Base-by-base conservation (phyloP, 2,888 invertebrate species). In the Heteromurus nitidus region DNA sequence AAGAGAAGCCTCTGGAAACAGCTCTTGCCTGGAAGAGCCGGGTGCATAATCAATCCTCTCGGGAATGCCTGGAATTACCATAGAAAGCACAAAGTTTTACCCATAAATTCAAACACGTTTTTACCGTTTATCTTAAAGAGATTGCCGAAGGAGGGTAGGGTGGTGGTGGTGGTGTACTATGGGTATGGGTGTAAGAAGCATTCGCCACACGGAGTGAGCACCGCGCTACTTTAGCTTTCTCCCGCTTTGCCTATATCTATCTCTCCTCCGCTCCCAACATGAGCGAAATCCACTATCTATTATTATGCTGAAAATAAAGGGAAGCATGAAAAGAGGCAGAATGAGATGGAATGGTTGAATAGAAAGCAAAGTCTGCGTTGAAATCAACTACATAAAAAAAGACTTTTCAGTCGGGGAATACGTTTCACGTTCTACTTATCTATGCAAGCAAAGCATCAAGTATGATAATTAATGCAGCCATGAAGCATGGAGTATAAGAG, bases 41-140 rank as follows among this genome's bases (percentile, higher is more conserved):
- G 96, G 95, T 0, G 94, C 94, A 90, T 96, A 97, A 90, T 96
- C 95, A 74, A 96, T 94, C 83, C 95, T 92, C 88, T 95, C 95
- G 0, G 95, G 94, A 58, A 96, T 92, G 24, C 94, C 95, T 89
- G 91, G 87, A 87, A 85, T 77, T 83, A 82, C 55, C 83, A 74
- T 36, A 73, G 80, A 83, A 76, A 65, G 68, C 69, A 67, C 80
- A 64, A 70, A 80, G 55, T 70, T 80, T 89, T 89, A 89, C 11
- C 89, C 64, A 80, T 80, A 80, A 80, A 80, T 80, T 80, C 68
- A 69, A 74, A 68, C 80, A 80, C 74, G 80, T 80, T 80, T 73
- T 53, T 30, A 60, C 53, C 73, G 72, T 74, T 74, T 68, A 80
- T 80, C 80, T 73, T 80, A 69, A 77, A 44, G 44, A 70, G 72